Evolutionary conservation across 1,140 invertebrate species (phyloP), one percentile per base, ranked within the genome.

Genomic region (Hypsibius dujardini): DNA sequence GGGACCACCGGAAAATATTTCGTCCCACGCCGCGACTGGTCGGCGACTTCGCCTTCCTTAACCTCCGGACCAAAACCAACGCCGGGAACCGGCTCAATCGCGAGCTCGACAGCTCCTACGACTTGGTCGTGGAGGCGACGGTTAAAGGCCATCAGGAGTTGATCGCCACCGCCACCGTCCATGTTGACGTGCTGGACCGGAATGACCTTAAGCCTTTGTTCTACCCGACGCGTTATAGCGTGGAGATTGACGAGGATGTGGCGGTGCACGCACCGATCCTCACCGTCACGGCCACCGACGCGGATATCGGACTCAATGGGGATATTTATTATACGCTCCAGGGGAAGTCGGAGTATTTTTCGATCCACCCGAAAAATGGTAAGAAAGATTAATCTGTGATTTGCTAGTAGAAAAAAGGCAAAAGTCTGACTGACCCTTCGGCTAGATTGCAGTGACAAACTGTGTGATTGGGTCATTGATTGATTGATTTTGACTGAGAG

Each of bases 311-410:
- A 0, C 84, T 89, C 69, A 96, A 96, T 78, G 90, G 91, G 1
- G 90, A 96, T 81, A 91, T 96, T 74, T 96, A 96, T 79, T 98
- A 95, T 79, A 94, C 89, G 79, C 88, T 96, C 74, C 81, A 84
- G n/a, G 84, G 92, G 72, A 81, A 84, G 28, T 90, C 87, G 2
- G 86, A 90, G 74, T 85, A 87, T 73, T 95, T 95, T 79, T 88
- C 90, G 2, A 86, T 95, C 71, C 90, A 97, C 81, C 91, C 92
- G 12, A 90, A 91, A 46, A 90, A 86, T 14, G 94, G 50, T 56
- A n/a, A 56, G 50, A 12, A 56, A 56, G n/a, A n/a, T 12, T 7
- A 56, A n/a, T 56, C 50, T 28, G 28, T 28, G 28, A 28, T 28
- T 28, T 28, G 28, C 28, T 28, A 28, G 28, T 28, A 28, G 28